Percentiles rank a stretch among this genome's conserved stretches.
Evolutionary conservation across 2,888 invertebrate species (phyloP).

Genomic region (Eupsilia transversa): DNA sequence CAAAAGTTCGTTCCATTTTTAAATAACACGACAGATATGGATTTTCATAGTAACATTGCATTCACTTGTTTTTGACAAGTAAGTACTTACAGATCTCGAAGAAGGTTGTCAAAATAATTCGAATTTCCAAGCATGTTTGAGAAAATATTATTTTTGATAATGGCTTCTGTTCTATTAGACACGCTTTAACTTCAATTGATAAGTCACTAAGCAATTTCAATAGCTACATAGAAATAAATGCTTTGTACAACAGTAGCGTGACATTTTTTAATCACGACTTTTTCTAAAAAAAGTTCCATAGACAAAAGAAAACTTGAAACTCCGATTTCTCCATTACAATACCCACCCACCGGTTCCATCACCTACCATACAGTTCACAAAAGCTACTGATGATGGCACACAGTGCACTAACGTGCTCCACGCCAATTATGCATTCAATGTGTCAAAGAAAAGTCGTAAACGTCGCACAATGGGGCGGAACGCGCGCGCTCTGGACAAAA

Average conservation of each 20-base stretch:
- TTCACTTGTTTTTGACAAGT: no score
- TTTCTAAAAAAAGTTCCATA: slow-evolving; percentile 28
- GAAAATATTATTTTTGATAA: background rate
- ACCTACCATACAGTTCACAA: slow-evolving; percentile 63
- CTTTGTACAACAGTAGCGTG: slow-evolving; percentile 42
- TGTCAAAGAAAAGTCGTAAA: slow-evolving; percentile 73
- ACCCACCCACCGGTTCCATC: slow-evolving; percentile 63
- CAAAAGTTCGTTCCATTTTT: no score
- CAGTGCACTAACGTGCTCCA: slow-evolving; percentile 67
- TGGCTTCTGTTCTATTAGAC: background rate
- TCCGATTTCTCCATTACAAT: slow-evolving; percentile 56
- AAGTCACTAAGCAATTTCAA: background rate
- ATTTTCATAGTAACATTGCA: no score
- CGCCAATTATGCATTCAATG: slow-evolving; percentile 71
- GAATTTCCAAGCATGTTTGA: no score
- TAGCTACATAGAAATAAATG: slow-evolving; percentile 4
- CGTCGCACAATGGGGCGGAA: slow-evolving; percentile 77
- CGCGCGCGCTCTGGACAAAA: slow-evolving; percentile 73
- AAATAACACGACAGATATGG: no score
- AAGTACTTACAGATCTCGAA: no score
- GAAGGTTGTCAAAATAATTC: no score
- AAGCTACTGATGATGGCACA: slow-evolving; percentile 59
- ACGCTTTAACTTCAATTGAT: slow-evolving; percentile 1
- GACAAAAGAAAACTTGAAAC: slow-evolving; percentile 34
- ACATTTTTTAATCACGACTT: slow-evolving; percentile 39